These are phyloP conservation scores for Arenicola marina DNA, from an alignment of 2,888 invertebrate species.

Conservation along the genomic window DNA sequence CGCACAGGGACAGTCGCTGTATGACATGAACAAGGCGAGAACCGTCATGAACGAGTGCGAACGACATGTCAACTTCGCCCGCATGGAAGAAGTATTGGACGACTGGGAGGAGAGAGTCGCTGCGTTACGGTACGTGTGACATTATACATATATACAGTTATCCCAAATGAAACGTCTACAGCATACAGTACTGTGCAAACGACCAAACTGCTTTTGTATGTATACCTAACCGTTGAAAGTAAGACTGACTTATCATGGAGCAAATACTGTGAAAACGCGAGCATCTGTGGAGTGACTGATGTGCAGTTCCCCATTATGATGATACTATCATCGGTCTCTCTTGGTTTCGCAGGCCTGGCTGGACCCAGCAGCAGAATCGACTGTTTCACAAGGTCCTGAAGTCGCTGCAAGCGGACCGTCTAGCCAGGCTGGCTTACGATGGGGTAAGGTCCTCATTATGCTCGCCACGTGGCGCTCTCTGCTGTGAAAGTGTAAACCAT, in stretches of 20 bases:
- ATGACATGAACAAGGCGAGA: constrained; percentile 68
- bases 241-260: too few species aligned
- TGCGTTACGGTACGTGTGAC: neutral
- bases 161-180: too few species aligned
- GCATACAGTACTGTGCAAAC: too few species aligned
- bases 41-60: constrained; percentile 76
- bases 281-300: too few species aligned
- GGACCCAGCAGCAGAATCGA: constrained; percentile 71
- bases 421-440: constrained; percentile 67
- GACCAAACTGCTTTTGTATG: too few species aligned
- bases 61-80: constrained; percentile 69
- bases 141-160: too few species aligned
- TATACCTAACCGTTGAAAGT: too few species aligned
- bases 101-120: constrained; percentile 75
- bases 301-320: too few species aligned
- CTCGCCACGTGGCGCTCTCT: too few species aligned
- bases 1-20: constrained; percentile 50
- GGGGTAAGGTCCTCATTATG: constrained; percentile 58
- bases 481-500: too few species aligned
- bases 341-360: constrained; percentile 65
- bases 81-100: constrained; percentile 65
- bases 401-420: constrained; percentile 70
- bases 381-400: constrained; percentile 71
- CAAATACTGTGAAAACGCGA: too few species aligned
- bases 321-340: too few species aligned